These are phyloP conservation scores for Lithophane ornitopus DNA, from an alignment of 2,888 invertebrate species.

Conservation along the genomic window DNA sequence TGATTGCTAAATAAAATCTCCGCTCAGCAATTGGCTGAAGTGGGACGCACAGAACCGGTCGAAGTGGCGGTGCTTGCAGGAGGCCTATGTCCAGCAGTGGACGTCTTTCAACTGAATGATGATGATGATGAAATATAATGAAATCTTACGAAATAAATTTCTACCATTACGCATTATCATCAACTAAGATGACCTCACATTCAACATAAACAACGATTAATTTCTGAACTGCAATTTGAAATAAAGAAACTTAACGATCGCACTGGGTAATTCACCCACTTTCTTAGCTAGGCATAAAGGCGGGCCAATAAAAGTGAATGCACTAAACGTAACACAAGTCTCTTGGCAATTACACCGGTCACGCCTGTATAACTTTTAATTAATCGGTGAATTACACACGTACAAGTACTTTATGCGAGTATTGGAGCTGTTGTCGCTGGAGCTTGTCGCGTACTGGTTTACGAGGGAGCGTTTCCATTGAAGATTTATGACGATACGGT, in stretches of 20 bases:
- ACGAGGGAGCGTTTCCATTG: conserved; percentile 73
- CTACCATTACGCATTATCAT: neutral
- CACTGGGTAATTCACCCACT: conserved; percentile 74
- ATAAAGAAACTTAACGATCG: conserved; percentile 69
- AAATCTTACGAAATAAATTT: neutral
- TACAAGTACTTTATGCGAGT: conserved; percentile 77
- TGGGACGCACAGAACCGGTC: too few species aligned
- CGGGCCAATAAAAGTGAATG: conserved; percentile 68
- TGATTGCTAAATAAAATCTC: too few species aligned
- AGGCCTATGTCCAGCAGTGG: too few species aligned
- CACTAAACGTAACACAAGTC: conserved; percentile 83
- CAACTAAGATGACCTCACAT: conserved; percentile 18
- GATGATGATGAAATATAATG: neutral
- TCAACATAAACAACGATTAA: conserved; percentile 14
- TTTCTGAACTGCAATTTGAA: conserved; percentile 48
- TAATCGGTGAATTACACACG: conserved; percentile 89
- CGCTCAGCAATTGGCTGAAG: too few species aligned
- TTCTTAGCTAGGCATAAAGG: conserved; percentile 64
- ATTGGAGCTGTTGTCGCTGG: conserved; percentile 77
- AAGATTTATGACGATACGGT: conserved; percentile 17
- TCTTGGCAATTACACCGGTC: conserved; percentile 84
- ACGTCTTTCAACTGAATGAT: too few species aligned
- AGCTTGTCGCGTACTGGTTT: conserved; percentile 77
- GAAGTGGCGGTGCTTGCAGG: too few species aligned
- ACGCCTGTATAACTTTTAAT: conserved; percentile 89